Conservation (phyloP, 2,113 vertebrate genomes). For the Etheostoma spectabile region DNA sequence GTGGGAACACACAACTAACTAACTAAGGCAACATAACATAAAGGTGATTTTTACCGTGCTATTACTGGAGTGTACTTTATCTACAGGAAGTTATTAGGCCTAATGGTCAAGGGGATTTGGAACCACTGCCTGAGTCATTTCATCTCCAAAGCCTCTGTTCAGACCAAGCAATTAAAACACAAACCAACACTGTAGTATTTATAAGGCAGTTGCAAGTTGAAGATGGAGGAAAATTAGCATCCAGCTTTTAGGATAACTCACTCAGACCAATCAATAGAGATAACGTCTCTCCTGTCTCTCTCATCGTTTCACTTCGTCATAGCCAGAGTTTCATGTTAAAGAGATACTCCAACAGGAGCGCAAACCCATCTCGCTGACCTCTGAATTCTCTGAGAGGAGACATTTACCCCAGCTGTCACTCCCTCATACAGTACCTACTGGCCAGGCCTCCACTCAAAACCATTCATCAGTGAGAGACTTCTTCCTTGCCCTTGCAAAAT, state of each 20-base stretch:
- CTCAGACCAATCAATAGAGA: constrained; percentile 58
- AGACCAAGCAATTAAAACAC: constrained; percentile 33
- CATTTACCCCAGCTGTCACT: constrained; percentile 37
- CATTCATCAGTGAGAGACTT: constrained; percentile 47
- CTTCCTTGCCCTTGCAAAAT: constrained; percentile 57
- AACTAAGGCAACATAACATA: constrained; percentile 2
- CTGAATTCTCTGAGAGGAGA: constrained; percentile 19
- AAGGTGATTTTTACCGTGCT: neutral
- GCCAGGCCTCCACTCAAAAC: constrained; percentile 22
- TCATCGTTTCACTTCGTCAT: constrained; percentile 27
- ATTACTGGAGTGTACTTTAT: neutral
- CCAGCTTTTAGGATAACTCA: constrained; percentile 43
- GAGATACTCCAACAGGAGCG: neutral
- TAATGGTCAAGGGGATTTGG: neutral
- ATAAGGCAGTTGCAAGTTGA: constrained; percentile 13
- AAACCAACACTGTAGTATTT: constrained; percentile 44
- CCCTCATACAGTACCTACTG: neutral
- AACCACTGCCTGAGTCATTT: constrained; percentile 16
- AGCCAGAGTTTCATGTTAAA: constrained; percentile 21
- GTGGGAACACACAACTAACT: neutral
- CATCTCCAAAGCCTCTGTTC: constrained; percentile 4
- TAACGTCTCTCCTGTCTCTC: constrained; percentile 39
- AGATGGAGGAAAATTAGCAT: constrained; percentile 21
- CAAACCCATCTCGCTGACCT: constrained; percentile 23
- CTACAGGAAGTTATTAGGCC: constrained; percentile 8